Percentiles rank a stretch among this genome's conserved stretches.
These are phyloP conservation scores for Sebastes hubbsi DNA, from an alignment of 2,797 vertebrate species.

Conservation along the genomic window DNA sequence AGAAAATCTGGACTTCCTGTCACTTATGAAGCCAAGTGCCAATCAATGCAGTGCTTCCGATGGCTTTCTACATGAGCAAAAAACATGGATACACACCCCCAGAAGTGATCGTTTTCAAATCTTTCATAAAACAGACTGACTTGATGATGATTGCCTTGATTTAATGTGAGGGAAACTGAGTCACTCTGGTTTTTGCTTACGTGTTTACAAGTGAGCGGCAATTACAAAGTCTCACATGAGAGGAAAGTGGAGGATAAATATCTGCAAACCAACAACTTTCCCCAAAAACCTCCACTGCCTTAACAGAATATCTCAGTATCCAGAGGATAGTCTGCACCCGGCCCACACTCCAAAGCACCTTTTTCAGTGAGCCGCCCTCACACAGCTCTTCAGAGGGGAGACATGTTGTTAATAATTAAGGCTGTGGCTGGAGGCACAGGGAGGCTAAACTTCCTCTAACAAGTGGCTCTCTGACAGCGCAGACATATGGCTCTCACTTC, in stretches of 20 bases:
- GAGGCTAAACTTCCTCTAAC: conserved; percentile 85
- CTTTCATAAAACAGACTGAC: conserved; percentile 27
- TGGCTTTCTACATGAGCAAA: conserved; percentile 10
- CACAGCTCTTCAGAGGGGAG: conserved; percentile 75
- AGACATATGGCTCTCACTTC: conserved; percentile 79
- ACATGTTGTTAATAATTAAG: conserved; percentile 85
- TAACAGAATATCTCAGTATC: conserved; percentile 43
- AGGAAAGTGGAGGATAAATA: conserved; percentile 9
- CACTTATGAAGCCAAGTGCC: conserved; percentile 10
- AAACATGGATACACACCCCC: conserved; percentile 12
- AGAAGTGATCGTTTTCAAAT: conserved; percentile 33
- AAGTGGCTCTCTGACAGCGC: conserved; percentile 81
- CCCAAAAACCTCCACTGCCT: conserved; percentile 11
- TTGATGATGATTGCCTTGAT: conserved; percentile 52
- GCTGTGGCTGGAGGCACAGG: conserved; percentile 80
- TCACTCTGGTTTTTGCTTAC: conserved; percentile 39
- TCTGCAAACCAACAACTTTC: conserved; percentile 30
- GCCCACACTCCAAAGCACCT: conserved; percentile 67
- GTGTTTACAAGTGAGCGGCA: conserved; percentile 58
- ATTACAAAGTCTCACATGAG: conserved; percentile 38
- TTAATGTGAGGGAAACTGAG: conserved; percentile 45
- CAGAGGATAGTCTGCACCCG: conserved; percentile 53
- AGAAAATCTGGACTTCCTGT: conserved; percentile 37
- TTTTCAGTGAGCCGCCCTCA: conserved; percentile 68
- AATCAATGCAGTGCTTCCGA: conserved; percentile 29